Conservation (phyloP, 2,113 vertebrate genomes). For the Coptodon bakossiorum region DNA sequence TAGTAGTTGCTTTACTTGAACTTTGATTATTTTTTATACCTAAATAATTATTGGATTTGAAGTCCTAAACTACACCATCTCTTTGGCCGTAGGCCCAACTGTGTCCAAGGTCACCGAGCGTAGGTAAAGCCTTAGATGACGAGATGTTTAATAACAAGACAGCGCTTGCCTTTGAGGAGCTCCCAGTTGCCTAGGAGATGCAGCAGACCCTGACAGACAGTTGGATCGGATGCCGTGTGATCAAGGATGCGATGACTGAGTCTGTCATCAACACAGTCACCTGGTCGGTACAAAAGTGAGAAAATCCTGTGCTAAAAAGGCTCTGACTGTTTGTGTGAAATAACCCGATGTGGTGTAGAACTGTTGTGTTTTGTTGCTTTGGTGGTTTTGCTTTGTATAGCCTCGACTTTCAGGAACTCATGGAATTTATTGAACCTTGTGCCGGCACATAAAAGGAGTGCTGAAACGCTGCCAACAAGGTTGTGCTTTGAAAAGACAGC, state of each 20-base stretch:
- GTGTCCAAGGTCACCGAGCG: not conserved
- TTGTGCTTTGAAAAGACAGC: not conserved
- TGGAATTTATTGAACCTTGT: not conserved
- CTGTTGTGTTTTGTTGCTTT: not conserved
- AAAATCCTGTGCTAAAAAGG: not conserved
- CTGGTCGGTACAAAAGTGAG: not conserved
- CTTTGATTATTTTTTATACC: not conserved
- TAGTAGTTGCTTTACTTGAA: not conserved
- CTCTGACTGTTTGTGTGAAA: not conserved
- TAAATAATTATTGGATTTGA: not conserved
- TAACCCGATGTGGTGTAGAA: not conserved
- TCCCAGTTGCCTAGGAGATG: constrained; percentile 39
- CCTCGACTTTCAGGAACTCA: not conserved
- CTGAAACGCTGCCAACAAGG: not conserved
- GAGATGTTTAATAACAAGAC: constrained; percentile 8
- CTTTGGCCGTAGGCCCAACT: not conserved
- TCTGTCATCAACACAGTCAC: not conserved
- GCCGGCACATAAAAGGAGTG: not conserved
- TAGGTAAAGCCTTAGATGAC: not conserved
- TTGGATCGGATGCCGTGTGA: not conserved
- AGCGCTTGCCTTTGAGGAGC: constrained; percentile 10
- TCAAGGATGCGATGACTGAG: not conserved
- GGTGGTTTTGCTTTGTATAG: not conserved
- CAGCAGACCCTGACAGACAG: constrained; percentile 6
- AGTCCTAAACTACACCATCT: not conserved